These are phyloP conservation scores for Lepas anatifera DNA, from an alignment of 2,888 invertebrate genomes.

Conservation along the genomic window DNA sequence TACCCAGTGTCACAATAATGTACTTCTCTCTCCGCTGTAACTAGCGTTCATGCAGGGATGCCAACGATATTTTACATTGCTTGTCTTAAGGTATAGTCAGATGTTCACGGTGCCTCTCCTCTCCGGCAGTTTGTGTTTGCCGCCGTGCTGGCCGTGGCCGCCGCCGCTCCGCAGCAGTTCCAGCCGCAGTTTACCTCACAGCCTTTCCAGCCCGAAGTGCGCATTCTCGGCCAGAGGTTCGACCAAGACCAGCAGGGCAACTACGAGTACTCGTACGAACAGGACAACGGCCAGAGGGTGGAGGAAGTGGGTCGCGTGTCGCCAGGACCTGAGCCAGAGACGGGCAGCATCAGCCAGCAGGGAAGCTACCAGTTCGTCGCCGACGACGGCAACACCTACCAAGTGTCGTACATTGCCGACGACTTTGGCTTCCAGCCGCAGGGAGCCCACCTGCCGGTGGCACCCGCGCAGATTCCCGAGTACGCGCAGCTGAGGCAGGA, in stretches of 20 bases:
- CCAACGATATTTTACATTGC: no score
- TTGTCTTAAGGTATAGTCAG: no score
- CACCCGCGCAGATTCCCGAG: not conserved
- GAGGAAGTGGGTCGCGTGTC: not conserved
- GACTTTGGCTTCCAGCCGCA: slow-evolving; percentile 7
- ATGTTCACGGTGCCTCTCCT: not conserved
- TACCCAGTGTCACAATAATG: no score
- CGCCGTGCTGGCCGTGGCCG: not conserved
- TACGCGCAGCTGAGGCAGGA: not conserved
- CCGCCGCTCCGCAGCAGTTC: not conserved
- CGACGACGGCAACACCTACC: not conserved
- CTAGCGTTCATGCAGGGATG: no score
- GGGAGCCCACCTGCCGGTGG: not conserved
- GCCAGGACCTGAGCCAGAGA: not conserved
- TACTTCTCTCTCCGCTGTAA: no score
- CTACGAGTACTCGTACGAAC: not conserved
- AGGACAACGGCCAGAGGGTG: slow-evolving; percentile 1
- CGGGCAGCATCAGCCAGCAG: not conserved
- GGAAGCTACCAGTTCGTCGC: not conserved
- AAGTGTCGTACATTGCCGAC: not conserved
- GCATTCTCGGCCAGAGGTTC: not conserved
- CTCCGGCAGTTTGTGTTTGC: slow-evolving; percentile 3
- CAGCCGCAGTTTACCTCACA: no score
- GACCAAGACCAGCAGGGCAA: not conserved
- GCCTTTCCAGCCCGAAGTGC: not conserved